Percentiles rank a stretch among this genome's conserved stretches.
These are phyloP conservation scores for Lethrus apterus DNA, from an alignment of 1,140 invertebrate genomes.

Conservation along the genomic window DNA sequence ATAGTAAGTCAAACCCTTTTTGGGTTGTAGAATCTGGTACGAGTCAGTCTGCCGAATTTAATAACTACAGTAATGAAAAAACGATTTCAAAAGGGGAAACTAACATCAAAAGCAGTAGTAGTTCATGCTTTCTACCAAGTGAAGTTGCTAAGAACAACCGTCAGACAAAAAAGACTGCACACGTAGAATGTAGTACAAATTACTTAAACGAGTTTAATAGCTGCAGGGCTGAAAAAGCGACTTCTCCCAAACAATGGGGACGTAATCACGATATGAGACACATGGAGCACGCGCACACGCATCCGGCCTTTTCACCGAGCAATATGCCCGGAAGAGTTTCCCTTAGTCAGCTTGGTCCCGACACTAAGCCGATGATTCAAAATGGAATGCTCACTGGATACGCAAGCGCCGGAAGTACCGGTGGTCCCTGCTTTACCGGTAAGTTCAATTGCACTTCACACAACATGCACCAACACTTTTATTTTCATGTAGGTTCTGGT, in stretches of 20 bases:
- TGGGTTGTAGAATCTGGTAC: no score
- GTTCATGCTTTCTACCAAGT: no score
- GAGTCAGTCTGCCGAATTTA: no score
- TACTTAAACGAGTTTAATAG: no score
- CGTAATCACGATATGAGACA: slow-evolving; percentile 29
- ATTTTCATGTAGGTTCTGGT: slow-evolving; percentile 60
- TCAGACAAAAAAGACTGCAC: no score
- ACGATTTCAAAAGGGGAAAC: no score
- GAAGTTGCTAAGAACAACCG: no score
- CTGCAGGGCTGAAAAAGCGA: no score
- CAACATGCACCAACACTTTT: background rate
- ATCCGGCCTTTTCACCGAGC: slow-evolving; percentile 52
- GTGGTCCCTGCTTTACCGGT: slow-evolving; percentile 71
- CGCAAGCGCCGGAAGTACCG: slow-evolving; percentile 48
- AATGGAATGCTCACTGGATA: slow-evolving; percentile 65
- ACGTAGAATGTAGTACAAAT: no score
- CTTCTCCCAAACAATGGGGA: slow-evolving; percentile 45
- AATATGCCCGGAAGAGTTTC: slow-evolving; percentile 43
- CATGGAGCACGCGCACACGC: slow-evolving; percentile 45
- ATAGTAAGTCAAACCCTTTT: no score
- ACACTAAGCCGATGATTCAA: slow-evolving; percentile 67
- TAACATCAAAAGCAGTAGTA: no score
- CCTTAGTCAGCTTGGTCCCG: slow-evolving; percentile 45
- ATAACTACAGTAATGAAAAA: no score
- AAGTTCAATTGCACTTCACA: slow-evolving; percentile 8